Conservation (phyloP, 2,113 vertebrate species). For the Ceratotherium simum region DNA sequence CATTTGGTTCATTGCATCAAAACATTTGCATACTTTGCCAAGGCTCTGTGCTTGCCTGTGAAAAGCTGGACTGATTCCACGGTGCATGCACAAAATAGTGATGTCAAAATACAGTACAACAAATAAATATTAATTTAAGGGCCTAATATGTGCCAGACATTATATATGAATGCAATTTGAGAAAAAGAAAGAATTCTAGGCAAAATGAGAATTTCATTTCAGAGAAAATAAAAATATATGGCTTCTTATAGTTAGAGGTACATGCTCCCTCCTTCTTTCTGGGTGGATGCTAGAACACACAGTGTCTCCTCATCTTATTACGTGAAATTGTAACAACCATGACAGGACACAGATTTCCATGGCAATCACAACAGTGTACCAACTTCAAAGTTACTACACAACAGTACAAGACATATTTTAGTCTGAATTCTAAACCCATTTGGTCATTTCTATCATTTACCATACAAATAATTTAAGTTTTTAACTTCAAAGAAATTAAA, state of each 20-base stretch:
- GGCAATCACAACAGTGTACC: neutral
- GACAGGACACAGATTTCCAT: neutral
- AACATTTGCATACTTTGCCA: slow-evolving; percentile 57
- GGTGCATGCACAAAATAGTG: neutral
- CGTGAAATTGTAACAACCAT: neutral
- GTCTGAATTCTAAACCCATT: slow-evolving; percentile 16
- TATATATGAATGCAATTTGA: neutral
- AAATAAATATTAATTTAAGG: neutral
- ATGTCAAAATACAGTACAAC: neutral
- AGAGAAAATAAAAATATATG: slow-evolving; percentile 1
- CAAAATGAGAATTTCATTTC: slow-evolving; percentile 52
- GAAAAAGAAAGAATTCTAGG: neutral
- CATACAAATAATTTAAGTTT: slow-evolving; percentile 44
- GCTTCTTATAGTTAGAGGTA: neutral
- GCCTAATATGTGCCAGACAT: neutral
- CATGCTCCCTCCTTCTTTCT: neutral
- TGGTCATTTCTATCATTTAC: slow-evolving; percentile 50
- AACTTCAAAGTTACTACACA: neutral
- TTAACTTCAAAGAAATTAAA: slow-evolving; percentile 34
- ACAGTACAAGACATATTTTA: neutral
- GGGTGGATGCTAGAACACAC: neutral
- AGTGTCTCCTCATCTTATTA: neutral
- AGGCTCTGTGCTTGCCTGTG: neutral
- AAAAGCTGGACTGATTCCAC: neutral
- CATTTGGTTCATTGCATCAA: neutral